phyloP scores from a whole-genome alignment of 2,797 vertebrate species.

The Argentina silus region DNA sequence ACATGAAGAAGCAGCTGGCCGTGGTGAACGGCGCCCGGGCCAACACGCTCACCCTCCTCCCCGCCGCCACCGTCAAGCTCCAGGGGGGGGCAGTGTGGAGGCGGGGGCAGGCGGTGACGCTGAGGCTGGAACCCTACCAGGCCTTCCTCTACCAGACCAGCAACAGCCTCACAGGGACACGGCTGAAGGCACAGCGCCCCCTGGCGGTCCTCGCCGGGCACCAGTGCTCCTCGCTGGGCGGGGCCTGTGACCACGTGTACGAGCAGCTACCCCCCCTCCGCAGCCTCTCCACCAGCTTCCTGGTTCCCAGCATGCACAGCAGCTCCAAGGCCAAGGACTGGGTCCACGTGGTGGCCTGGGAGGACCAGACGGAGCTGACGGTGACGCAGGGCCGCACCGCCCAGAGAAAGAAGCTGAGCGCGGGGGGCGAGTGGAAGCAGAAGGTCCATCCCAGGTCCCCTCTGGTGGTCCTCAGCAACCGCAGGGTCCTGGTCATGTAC shows the following conservation, averaged over 20 bases:
- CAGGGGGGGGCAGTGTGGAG: not conserved
- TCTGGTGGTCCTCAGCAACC: slow-evolving; percentile 40
- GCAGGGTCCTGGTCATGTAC: slow-evolving; percentile 63
- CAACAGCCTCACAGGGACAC: slow-evolving; percentile 44
- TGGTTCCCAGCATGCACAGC: slow-evolving; percentile 49
- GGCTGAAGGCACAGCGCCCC: slow-evolving; percentile 39
- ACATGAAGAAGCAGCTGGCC: not conserved
- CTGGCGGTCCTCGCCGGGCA: slow-evolving; percentile 56
- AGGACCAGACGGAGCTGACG: slow-evolving; percentile 50
- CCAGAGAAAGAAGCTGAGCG: not conserved
- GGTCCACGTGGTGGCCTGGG: slow-evolving; percentile 44
- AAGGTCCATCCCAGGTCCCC: not conserved
- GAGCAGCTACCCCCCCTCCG: slow-evolving; percentile 54
- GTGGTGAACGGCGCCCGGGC: slow-evolving; percentile 49
- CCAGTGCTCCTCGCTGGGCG: slow-evolving; percentile 30
- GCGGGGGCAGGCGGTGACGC: not conserved
- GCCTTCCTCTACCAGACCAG: slow-evolving; percentile 41
- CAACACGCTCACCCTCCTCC: slow-evolving; percentile 44
- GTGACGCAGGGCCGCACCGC: not conserved
- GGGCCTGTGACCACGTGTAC: slow-evolving; percentile 56
- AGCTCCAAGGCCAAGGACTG: slow-evolving; percentile 9
- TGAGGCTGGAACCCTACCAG: slow-evolving; percentile 41
- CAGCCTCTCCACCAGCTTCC: slow-evolving; percentile 45
- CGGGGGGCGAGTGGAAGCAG: not conserved
- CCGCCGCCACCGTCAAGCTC: slow-evolving; percentile 12